These are phyloP conservation scores for Odontamblyopus rebecca DNA, from an alignment of 2,797 vertebrate genomes.

Conservation along the genomic window DNA sequence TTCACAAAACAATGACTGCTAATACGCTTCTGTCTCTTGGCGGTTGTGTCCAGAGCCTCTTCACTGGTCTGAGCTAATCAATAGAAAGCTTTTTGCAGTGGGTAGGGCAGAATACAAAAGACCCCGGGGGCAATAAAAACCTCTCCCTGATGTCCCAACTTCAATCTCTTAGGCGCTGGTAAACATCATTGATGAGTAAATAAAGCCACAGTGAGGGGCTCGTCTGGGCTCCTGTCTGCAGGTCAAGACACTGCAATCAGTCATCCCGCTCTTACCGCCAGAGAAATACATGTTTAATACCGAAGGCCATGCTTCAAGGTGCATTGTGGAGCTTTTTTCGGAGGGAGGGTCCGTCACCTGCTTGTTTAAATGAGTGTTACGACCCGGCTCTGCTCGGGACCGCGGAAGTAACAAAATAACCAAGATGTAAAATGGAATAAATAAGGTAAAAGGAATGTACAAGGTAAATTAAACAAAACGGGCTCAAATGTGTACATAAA, in stretches of 20 bases:
- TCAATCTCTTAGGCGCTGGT: constrained; percentile 59
- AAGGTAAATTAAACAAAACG: no score
- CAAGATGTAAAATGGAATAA: no score
- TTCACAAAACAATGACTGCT: constrained; percentile 31
- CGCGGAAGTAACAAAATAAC: no score
- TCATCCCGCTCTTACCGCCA: no score
- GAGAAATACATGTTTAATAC: neutral
- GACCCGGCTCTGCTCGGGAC: no score
- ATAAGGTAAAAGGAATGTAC: no score
- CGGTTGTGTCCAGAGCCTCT: constrained; percentile 35
- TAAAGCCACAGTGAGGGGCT: constrained; percentile 44
- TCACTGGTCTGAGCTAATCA: constrained; percentile 50
- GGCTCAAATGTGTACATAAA: no score
- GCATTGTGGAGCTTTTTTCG: no score
- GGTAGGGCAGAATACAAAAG: constrained; percentile 61
- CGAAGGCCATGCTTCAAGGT: no score
- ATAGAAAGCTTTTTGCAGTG: constrained; percentile 62
- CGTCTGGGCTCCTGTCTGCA: neutral
- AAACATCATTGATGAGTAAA: constrained; percentile 66
- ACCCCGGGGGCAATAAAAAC: constrained; percentile 60
- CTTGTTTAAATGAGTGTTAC: no score
- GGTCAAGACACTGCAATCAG: neutral
- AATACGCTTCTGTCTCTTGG: constrained; percentile 39
- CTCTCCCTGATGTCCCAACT: constrained; percentile 51
- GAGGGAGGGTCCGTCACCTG: no score